Evolutionary conservation across 2,113 vertebrate species (phyloP), one percentile per base, ranked within the genome.

Genomic region (Neogobius melanostomus): DNA sequence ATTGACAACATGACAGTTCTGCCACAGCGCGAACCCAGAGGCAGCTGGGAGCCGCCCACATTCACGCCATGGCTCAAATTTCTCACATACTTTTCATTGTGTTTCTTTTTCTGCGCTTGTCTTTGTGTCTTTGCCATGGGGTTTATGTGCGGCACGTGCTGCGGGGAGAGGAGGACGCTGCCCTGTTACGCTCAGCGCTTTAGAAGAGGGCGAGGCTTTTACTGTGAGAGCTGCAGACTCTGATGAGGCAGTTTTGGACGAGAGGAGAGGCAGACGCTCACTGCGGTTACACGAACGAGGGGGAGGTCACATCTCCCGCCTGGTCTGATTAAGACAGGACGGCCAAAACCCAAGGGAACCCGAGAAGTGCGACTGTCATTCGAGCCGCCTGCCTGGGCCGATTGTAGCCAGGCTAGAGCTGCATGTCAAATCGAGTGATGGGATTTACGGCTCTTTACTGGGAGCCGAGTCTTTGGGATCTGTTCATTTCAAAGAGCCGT

Each of bases 71-170:
- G 68, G 63, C 60, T 74, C 68, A 76, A 85, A 84, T 85, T 81
- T 82, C 79, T 87, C 0, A 6, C 79, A 83, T 88, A 80, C 77
- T 84, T 88, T 59, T 79, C 85, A 82, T 81, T 86, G 85, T 79
- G 72, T 8, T 7, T 36, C 28, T 4, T 72, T 65, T 51, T 56
- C 84, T 74, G 76, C 80, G 69, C 52, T 87, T 54, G 87, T 70
- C 75, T 80, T 72, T 75, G 82, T 70, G 68, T 61, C 15, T 15
- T 5, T 71, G 49, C 21, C 0, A 43, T 11, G 5, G 8, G 11
- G 8, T 21, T 42, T 66, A 54, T 60, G 64, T 14, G 6, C 42
- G 68, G 36, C 63, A 53, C 17, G 51, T 43, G 72, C 52, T 54
- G 28, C 45, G 17, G 12, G 67, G 16, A 15, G 59, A n/a, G 14